Base-by-base conservation (phyloP, 2,888 invertebrate genomes). In the Ichneumoninae sp. region DNA sequence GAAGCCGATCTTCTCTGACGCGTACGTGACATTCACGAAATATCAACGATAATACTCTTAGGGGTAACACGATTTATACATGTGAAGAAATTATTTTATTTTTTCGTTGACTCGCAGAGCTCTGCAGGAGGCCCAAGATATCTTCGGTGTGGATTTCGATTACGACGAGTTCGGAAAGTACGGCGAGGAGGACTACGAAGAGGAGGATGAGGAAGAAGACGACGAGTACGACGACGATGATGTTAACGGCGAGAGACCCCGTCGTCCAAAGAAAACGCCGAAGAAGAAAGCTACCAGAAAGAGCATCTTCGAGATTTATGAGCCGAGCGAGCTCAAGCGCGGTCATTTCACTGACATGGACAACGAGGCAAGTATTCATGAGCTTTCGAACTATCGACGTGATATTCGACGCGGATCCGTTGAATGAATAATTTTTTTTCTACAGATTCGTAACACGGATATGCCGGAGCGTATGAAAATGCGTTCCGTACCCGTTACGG, bases 71-170 rank as follows among this genome's bases (percentile, higher is more conserved):
- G 22, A 26, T 57, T 22, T 57, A 13, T 26, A 57, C 4, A 4
- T 1, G 57, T 1, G 26, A n/a, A 6, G 26, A 1, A 62, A 62
- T 30, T 33, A 33, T 13, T 30, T 1, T 4, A 16, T 62, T 26
- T 30, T 33, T n/a, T 13, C 6, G 16, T 62, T 33, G 13, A 80
- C 76, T 81, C 72, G 16, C 87, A 97, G 96, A 13, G 97, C 98
- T 0, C 94, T 99, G 22, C 99, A 99, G 96, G 98, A 99, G 94
- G 99, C 99, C 76, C 99, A 99, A 94, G 99, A 99, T 92, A 98
- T 99, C 87, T 99, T 99, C 93, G 99, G 99, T 40, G 98, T 99
- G n/a, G 99, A 99, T 93, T 99, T 99, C 94, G 99, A 98, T 91
- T 98, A 97, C 91, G 98, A 98, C 83, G 98, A 98, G 88, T 97